A percentile compares a stretch with the other conserved stretches of the same genome.
phyloP scores from a whole-genome alignment of 2,797 vertebrate species.

The Orestias chungarensis region DNA sequence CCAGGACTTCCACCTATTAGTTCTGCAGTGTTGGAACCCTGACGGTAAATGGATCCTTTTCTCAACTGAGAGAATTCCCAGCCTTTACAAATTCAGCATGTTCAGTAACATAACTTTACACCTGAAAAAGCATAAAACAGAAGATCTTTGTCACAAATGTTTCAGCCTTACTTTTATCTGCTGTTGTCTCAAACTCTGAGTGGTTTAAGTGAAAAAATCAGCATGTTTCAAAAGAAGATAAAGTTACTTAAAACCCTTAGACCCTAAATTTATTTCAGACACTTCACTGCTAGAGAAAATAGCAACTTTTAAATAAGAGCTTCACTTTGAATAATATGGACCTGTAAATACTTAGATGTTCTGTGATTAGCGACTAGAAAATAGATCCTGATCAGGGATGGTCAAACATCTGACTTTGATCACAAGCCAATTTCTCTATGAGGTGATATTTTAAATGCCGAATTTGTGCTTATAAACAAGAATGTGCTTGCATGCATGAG shows the following conservation, averaged over 20 bases:
- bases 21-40: neutral
- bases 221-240: neutral
- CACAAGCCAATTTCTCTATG: neutral
- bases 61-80: neutral
- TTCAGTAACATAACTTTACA: neutral
- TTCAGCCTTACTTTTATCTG: neutral
- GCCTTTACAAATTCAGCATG: neutral
- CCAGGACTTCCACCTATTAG: too few relatives aligned
- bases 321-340: neutral
- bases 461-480: neutral
- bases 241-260: neutral
- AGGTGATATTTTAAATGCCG: neutral
- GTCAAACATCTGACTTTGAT: neutral
- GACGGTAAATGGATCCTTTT: neutral
- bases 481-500: constrained; percentile 4
- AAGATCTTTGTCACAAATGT: neutral
- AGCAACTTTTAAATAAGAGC: neutral
- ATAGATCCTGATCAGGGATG: neutral
- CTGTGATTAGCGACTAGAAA: neutral
- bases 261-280: neutral
- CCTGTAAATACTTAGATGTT: neutral
- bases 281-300: neutral
- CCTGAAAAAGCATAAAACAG: neutral
- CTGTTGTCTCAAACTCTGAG: neutral
- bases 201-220: neutral